Conservation (phyloP, 2,888 invertebrate genomes). For the Ectobius pallidus region DNA sequence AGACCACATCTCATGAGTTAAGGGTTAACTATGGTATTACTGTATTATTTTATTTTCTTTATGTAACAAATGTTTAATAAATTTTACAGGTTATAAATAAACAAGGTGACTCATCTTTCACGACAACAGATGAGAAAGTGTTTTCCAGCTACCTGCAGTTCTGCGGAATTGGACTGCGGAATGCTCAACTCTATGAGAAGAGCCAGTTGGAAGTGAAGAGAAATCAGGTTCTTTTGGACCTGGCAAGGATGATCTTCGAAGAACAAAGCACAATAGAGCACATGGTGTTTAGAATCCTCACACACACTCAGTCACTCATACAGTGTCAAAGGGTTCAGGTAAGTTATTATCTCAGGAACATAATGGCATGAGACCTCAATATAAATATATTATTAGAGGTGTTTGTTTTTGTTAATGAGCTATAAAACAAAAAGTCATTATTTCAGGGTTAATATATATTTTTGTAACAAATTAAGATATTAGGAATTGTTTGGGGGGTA, state of each 20-base stretch:
- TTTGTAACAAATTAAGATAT: no score
- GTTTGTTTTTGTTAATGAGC: no score
- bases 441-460: no score
- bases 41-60: no score
- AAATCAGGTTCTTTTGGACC: constrained; percentile 90
- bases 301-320: constrained; percentile 92
- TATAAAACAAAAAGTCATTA: no score
- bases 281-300: constrained; percentile 90
- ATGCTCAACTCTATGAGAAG: constrained; percentile 95
- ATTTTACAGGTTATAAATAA: constrained; percentile 87
- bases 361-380: no score
- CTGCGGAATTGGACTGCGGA: constrained; percentile 93
- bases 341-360: no score
- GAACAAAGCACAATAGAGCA: constrained; percentile 96
- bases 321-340: constrained; percentile 95
- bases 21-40: no score
- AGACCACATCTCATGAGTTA: no score
- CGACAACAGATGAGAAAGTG: constrained; percentile 85
- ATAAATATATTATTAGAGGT: no score
- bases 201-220: constrained; percentile 94
- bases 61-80: no score
- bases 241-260: constrained; percentile 96
- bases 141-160: constrained; percentile 94
- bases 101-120: constrained; percentile 83
- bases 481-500: no score